Percentiles rank a stretch among this genome's conserved stretches.
Evolutionary conservation across 2,888 invertebrate genomes (phyloP).

Genomic region (Oscheius sp.): DNA sequence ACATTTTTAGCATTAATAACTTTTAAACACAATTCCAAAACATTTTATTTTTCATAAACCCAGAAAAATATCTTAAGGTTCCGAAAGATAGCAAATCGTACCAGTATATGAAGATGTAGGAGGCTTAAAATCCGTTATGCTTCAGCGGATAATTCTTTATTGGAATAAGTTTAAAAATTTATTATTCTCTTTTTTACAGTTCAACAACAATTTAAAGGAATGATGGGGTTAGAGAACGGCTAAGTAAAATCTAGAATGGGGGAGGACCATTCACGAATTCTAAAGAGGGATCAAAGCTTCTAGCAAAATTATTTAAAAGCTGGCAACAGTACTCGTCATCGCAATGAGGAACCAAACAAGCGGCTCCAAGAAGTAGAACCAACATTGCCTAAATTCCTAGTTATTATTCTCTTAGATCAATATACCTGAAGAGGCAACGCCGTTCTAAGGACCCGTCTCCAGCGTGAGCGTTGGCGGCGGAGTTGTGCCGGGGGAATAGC

Average conservation of each 20-base stretch:
- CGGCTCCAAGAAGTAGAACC: constrained; percentile 88
- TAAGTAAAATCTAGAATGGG: constrained; percentile 78
- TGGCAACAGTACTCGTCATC: constrained; percentile 84
- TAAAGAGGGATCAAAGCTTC: constrained; percentile 86
- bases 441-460: constrained; percentile 68
- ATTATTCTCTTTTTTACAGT: constrained; percentile 12
- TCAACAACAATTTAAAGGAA: constrained; percentile 23
- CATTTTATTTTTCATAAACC: no score
- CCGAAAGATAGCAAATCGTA: no score
- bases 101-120: no score
- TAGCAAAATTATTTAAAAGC: constrained; percentile 83
- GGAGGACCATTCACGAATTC: constrained; percentile 92
- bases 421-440: constrained; percentile 78
- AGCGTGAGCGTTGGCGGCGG: constrained; percentile 62
- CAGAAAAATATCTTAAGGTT: no score
- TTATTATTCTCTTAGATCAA: neutral
- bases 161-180: constrained; percentile 8
- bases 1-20: no score
- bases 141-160: no score
- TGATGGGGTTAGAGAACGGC: neutral
- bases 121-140: no score
- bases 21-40: no score
- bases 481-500: constrained; percentile 49
- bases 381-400: constrained; percentile 90
- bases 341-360: constrained; percentile 87